Conservation (phyloP, 2,888 invertebrate species). For the Euzophera pinguis region DNA sequence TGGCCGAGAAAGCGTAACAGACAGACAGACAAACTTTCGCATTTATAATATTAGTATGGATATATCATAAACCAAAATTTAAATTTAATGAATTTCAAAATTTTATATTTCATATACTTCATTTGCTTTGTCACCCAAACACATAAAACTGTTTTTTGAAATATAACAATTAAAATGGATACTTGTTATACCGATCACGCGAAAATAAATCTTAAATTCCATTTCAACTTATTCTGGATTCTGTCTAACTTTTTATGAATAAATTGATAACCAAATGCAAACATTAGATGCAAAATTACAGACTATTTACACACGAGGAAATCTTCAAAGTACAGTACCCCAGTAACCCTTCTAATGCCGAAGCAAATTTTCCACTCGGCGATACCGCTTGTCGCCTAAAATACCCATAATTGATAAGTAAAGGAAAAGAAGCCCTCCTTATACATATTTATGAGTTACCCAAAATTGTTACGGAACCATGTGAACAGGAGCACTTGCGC, state of each 20-base stretch:
- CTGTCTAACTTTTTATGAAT: neutral
- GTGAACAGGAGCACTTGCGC: conserved; percentile 74
- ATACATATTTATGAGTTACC: conserved; percentile 77
- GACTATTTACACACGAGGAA: conserved; percentile 29
- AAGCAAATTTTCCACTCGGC: conserved; percentile 50
- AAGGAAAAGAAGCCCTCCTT: conserved; percentile 74
- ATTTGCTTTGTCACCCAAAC: too few species aligned
- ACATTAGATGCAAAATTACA: neutral
- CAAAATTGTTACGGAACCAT: conserved; percentile 75
- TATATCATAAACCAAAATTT: too few species aligned
- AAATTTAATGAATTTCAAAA: too few species aligned
- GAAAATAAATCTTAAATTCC: too few species aligned
- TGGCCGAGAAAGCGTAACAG: too few species aligned
- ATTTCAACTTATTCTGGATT: too few species aligned
- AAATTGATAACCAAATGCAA: neutral
- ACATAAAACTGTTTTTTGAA: too few species aligned
- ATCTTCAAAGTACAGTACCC: conserved; percentile 39
- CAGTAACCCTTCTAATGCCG: conserved; percentile 61
- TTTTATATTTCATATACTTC: too few species aligned
- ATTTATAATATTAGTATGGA: too few species aligned
- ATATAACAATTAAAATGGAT: too few species aligned
- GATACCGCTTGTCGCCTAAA: conserved; percentile 66
- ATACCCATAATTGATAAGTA: conserved; percentile 79
- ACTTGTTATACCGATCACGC: too few species aligned
- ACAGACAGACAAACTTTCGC: too few species aligned